Evolutionary conservation across 64 coral and sea anemone genomes (phyloP), one percentile per base, ranked within the genome.

Genomic region (Actinia equina): DNA sequence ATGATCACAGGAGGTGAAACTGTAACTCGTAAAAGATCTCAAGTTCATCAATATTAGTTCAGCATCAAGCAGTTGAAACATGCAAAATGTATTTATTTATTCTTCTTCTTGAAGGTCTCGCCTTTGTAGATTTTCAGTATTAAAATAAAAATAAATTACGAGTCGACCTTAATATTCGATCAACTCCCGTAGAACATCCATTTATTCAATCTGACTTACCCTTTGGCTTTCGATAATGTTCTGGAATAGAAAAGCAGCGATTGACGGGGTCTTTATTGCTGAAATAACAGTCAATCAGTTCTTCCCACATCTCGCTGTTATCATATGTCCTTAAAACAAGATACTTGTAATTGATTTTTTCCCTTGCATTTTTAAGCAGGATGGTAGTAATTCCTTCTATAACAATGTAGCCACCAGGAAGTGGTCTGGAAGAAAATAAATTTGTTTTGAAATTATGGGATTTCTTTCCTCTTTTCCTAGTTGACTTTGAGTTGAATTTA

Each of bases 261-360:
- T 89, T 89, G 6, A 84, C 64, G 53, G 84, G 79, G n/a, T 2
- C 62, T 5, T 20, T 15, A 6, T 42, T 23, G 16, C 14, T 2
- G 18, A 45, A 6, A 37, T 6, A 26, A 30, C 1, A 89, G 17
- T 25, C 88, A n/a, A 89, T 70, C 5, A 89, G 43, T 45, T 65
- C 82, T 69, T 89, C 88, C 88, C 88, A 89, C 7, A 89, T 65
- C 62, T 65, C 62, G 2, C 7, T 65, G 62, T 37, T 37, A 37
- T 37, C 30, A 37, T 37, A 0, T 37, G 0, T 37, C 1, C 0
- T 52, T 8, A 77, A 1, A 20, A 90, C 82, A 10, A 57, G 44
- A 54, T 90, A 90, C 27, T 90, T 90, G 44, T 90, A 90, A 17
- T 80, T 15, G 23, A 90, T 57, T 15, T 9, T 78, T 14, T 6